Evolutionary conservation across 1,140 invertebrate species (phyloP), one percentile per base, ranked within the genome.

Genomic region (Latrodectus geometricus): DNA sequence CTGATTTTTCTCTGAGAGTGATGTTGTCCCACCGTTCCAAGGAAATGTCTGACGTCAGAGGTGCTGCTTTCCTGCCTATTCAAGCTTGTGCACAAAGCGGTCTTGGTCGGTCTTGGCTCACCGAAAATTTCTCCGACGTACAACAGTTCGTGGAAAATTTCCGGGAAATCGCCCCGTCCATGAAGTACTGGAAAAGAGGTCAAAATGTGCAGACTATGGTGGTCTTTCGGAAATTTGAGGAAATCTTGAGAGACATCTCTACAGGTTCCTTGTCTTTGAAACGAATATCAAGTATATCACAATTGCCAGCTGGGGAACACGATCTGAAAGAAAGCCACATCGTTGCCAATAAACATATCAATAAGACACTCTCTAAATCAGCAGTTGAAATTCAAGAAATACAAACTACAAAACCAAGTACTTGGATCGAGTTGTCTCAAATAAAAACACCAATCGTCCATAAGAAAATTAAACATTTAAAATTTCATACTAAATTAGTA

Each of bases 31-130:
- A 21, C 9, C 52, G 11, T 20, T 54, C n/a, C 65, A 78, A 78
- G 20, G 61, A 68, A 14, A 49, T 48, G 14, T 21, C 56, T 20
- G 76, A 78, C 12, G 8, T 78, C 9, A 78, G 23, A 68, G 61
- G 35, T 68, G 76, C 76, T 12, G 61, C 76, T 3, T 78, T 78
- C 35, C 12, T 78, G 17, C 76, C 76, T 11, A 48, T 78, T 8
- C 76, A 78, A 15, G 76, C 76, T 49, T 68, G 76, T 9, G 61
- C 56, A 4, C 5, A 49, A 4, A 50, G 76, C 15, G 15, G 9
- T 15, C 48, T 17, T 8, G 76, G 76, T 0, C 35, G 20, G 49
- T 15, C 8, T 4, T 78, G 76, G 76, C n/a, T 78, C 0, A 49
- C 35, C 5, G 65, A 78, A 9, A 50, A 78, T 9, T 68, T 17